Conservation (phyloP, 2,888 invertebrate genomes). For the Sphaeridia pumilis region DNA sequence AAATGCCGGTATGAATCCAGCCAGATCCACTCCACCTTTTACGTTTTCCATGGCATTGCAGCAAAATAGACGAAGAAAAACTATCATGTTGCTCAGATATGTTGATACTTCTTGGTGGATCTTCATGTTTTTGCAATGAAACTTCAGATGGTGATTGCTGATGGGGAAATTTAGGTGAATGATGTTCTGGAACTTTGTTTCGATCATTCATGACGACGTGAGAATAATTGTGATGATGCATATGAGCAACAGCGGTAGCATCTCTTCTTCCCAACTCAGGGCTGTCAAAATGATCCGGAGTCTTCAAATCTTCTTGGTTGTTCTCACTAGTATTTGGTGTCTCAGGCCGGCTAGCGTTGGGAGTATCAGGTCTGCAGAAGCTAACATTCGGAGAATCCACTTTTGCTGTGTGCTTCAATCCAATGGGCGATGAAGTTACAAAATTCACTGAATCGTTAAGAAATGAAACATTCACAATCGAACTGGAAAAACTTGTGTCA, state of each 20-base stretch:
- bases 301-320: neutral
- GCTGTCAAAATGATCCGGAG: constrained; percentile 3
- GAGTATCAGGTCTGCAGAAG: no score
- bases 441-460: neutral
- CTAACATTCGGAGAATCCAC: neutral
- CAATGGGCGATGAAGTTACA: neutral
- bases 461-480: constrained; percentile 13
- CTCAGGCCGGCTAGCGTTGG: no score
- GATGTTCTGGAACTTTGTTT: neutral
- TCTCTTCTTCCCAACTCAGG: constrained; percentile 21
- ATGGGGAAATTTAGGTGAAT: neutral
- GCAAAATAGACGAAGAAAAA: neutral
- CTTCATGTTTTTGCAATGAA: neutral
- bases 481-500: neutral
- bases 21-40: constrained; percentile 8
- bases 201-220: neutral
- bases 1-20: constrained; percentile 12
- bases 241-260: no score
- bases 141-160: neutral
- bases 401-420: neutral
- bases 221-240: constrained; percentile 7
- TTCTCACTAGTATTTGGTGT: neutral
- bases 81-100: neutral
- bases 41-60: constrained; percentile 12
- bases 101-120: neutral